Base-by-base conservation (phyloP, 1,140 invertebrate species). In the Drosophila erecta region DNA sequence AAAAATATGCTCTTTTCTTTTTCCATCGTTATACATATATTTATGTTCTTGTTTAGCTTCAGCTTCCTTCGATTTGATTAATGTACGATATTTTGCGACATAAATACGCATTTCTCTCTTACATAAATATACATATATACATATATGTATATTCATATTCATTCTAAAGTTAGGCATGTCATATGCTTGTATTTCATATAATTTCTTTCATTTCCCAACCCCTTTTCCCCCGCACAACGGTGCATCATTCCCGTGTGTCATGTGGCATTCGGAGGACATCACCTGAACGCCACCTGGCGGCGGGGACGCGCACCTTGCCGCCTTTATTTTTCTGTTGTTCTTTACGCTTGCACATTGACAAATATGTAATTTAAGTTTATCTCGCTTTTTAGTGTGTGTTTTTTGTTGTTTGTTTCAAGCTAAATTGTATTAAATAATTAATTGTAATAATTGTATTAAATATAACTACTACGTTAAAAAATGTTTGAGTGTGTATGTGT, bases 171-270 rank as follows among this genome's bases (percentile, higher is more conserved):
- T 67, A 50, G 22, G 65, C 66, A 64, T 55, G 38, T 49, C 40
- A 43, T 49, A 51, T 67, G 77, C 56, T 50, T 78, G 76, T 86
- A 85, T 81, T 85, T 85, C 78, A 70, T 77, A 85, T 80, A 62
- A 85, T 84, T 80, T 80, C 75, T 79, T 83, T 83, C 80, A 62
- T 37, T 54, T 54, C 24, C 20, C 46, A 20, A 15, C 37, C 43
- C 11, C 33, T 10, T 7, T 40, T 50, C 30, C 30, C 27, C n/a
- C 30, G 14, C 43, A 38, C 54, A 50, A 5, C 4, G 47, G 47
- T 50, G n/a, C 24, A n/a, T 30, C 47, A 33, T 27, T 47, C 22
- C 22, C 22, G 22, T 8, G 22, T 6, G 24, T 2, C 22, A n/a
- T n/a, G 6, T 47, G 44, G 7, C 35, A 55, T 53, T 37, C 57